Evolutionary conservation across 2,797 vertebrate genomes (phyloP).

Genomic region (Hydrophis major): DNA sequence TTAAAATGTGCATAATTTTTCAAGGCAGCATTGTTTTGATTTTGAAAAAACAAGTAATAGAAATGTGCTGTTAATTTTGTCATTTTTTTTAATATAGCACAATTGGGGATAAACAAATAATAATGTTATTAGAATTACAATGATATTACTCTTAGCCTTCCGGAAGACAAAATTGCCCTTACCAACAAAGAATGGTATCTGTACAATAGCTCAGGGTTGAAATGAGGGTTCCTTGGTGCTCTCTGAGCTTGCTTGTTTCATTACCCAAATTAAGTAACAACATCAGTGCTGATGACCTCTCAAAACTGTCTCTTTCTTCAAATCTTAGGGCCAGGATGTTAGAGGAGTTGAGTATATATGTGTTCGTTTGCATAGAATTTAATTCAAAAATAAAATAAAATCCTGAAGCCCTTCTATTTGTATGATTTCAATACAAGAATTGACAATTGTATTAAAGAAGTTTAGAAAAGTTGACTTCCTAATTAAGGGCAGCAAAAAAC

Average conservation of each 20-base stretch:
- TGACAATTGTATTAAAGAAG: not conserved
- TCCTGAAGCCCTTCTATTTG: not conserved
- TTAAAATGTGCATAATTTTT: not conserved
- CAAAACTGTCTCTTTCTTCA: not conserved
- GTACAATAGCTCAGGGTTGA: too few species aligned
- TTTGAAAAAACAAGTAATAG: not conserved
- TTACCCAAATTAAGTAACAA: too few species aligned
- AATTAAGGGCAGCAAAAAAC: not conserved
- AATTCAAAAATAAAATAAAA: not conserved
- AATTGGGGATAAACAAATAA: not conserved
- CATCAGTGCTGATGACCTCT: not conserved
- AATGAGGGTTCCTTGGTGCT: too few species aligned
- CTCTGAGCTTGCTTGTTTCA: too few species aligned
- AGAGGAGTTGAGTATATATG: not conserved
- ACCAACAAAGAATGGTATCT: too few species aligned
- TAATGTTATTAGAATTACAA: not conserved
- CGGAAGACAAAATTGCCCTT: not conserved
- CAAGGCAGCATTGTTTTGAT: not conserved
- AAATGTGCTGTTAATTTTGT: not conserved
- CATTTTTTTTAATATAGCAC: not conserved
- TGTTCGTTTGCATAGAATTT: not conserved
- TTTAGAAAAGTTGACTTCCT: not conserved
- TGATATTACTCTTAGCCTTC: not conserved
- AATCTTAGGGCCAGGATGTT: not conserved
- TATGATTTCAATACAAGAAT: not conserved